These are phyloP conservation scores for Notarius quadriscutis DNA, from an alignment of 2,113 vertebrate genomes.

Conservation along the genomic window DNA sequence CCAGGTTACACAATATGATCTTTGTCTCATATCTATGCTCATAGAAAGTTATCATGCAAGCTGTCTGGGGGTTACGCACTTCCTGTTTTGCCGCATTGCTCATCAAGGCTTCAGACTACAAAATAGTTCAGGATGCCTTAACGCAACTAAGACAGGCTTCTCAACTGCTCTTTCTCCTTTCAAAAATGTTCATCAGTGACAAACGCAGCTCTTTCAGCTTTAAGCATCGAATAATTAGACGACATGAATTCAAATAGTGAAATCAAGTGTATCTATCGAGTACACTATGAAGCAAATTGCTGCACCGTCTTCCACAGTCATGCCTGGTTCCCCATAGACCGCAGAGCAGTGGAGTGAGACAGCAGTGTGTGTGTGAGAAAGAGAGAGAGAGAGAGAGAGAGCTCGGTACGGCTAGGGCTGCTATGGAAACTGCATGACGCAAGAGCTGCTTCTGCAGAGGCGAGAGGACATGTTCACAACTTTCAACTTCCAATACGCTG, in stretches of 20 bases:
- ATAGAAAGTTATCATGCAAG: background rate
- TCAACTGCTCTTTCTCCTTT: background rate
- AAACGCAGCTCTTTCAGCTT: background rate
- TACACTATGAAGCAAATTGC: slow-evolving; percentile 20
- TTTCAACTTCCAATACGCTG: slow-evolving; percentile 40
- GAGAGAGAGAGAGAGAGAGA: background rate
- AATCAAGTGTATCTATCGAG: slow-evolving; percentile 5
- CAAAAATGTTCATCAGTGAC: background rate
- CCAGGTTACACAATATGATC: background rate
- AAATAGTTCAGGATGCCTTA: background rate
- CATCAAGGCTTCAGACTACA: background rate
- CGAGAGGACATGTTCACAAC: slow-evolving; percentile 56
- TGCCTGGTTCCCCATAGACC: slow-evolving; percentile 36
- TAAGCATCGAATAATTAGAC: background rate
- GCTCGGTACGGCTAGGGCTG: slow-evolving; percentile 45
- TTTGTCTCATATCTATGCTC: background rate
- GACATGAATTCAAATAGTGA: background rate
- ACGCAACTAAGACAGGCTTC: background rate
- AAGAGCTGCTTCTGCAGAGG: slow-evolving; percentile 58
- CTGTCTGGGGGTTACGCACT: background rate
- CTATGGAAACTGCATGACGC: slow-evolving; percentile 64
- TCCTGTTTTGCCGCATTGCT: slow-evolving; percentile 8
- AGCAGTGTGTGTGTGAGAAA: background rate
- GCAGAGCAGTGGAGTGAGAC: slow-evolving; percentile 28
- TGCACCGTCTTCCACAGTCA: slow-evolving; percentile 9